Percentiles rank a stretch among this genome's conserved stretches.
These are phyloP conservation scores for Physella acuta DNA, from an alignment of 1,140 invertebrate species.

Conservation along the genomic window DNA sequence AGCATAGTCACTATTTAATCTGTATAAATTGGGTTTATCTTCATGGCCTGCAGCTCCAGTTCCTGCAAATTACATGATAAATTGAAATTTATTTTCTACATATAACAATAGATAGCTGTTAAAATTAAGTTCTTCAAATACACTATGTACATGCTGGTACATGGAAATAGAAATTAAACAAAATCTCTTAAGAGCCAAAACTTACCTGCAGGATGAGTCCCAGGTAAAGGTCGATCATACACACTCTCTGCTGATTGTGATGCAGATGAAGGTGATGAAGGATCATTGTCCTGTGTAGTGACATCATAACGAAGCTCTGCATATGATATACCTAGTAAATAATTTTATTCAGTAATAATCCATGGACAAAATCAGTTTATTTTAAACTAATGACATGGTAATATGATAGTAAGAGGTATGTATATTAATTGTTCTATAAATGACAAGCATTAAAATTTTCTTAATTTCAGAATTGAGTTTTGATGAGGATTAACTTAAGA, in stretches of 20 bases:
- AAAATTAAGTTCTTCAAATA: too few species aligned
- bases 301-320: constrained; percentile 54
- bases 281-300: constrained; percentile 31
- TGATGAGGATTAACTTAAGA: too few species aligned
- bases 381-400: background rate
- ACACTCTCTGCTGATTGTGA: constrained; percentile 22
- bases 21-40: constrained; percentile 32
- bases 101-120: background rate
- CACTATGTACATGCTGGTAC: too few species aligned
- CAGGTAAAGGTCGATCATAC: constrained; percentile 15
- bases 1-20: constrained; percentile 62
- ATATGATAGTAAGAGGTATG: too few species aligned
- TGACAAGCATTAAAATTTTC: too few species aligned
- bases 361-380: background rate
- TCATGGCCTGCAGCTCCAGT: constrained; percentile 38
- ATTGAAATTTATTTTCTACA: background rate
- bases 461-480: too few species aligned
- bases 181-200: too few species aligned
- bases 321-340: constrained; percentile 46
- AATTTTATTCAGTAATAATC: background rate
- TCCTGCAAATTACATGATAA: constrained; percentile 4
- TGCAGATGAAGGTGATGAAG: constrained; percentile 25
- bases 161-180: too few species aligned
- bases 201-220: constrained; percentile 14
- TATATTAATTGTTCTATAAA: too few species aligned